Base-by-base conservation (phyloP, 2,113 vertebrate genomes). In the Nipponia nippon region DNA sequence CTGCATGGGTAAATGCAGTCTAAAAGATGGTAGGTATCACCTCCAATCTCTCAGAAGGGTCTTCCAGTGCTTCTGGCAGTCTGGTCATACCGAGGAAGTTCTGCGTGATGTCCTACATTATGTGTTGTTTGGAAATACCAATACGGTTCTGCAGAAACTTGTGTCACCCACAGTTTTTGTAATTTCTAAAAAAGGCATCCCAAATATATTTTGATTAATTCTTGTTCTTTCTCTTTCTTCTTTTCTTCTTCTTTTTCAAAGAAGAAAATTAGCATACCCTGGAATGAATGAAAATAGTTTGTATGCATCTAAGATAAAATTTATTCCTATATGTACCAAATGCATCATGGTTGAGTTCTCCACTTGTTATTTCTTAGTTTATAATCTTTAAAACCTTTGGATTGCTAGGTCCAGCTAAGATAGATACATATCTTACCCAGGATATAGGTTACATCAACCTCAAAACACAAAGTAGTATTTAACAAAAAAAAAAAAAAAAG, bases 401-500 rank as follows among this genome's bases (percentile, higher is more conserved):
- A 26, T 36, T 84, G 18, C 79, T 16, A 72, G 63, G 7, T 59
- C 14, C 23, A 75, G 13, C 26, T 69, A 59, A 55, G 38, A 71
- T 59, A 55, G 38, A 71, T 59, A 34, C 8, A 12, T 21, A 16
- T 42, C 13, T 96, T 59, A 49, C 5, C 3, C 7, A 30, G 44
- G 27, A 40, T 49, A 30, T 8, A 52, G 6, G 9, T 44, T 87
- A 19, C 21, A 27, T 55, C 71, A 63, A 66, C 13, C 8, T 85
- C n/a, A 97, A 97, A 97, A 90, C 53, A 34, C 2, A 32, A 85
- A 79, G 19, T 17, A 47, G 11, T 49, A 58, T 97, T 98, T 97
- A 98, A 97, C 86, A 90, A 77, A 80, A 42, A 42, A 34, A 2
- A 42, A 34, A 2, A 65, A 77, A 92, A 61, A 88, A 52, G 40